Base-by-base conservation (phyloP, 2,797 vertebrate species). In the Macropodus opercularis region DNA sequence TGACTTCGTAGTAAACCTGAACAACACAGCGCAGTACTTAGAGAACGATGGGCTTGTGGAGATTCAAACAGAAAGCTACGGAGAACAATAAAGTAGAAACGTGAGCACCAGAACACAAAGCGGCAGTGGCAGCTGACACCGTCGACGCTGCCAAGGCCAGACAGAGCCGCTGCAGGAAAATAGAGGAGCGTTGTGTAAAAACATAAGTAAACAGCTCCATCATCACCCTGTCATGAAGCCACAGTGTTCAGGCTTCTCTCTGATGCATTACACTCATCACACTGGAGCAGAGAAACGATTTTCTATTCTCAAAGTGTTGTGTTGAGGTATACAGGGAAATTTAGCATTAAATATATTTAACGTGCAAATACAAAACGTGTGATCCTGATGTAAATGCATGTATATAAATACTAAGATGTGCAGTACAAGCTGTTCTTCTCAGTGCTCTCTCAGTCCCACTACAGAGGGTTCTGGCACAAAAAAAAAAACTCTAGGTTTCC, bases 221-320 rank as follows among this genome's bases (percentile, higher is more conserved):
- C 52, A 49, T 14, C 11, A 13, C 4, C 18, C 8, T 0, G 14
- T 52, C 68, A 52, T 10, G 40, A 49, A 21, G 19, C 40, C 44
- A 23, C 13, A 31, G 55, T 23, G 42, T 39, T 35, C 41, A 56
- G 22, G 32, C 14, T 48, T 51, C 40, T 69, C 31, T 59, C 47
- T 61, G 56, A 69, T 63, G 48, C 52, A 57, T 51, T 40, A 32
- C 51, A 46, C 55, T 50, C 40, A 17, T 71, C 50, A 71, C 39
- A 48, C 39, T 2, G 46, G 35, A 18, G 40, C 43, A 17, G 18
- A 7, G 13, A 46, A 47, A 69, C 55, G 44, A 49, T 55, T 36
- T 48, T 72, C 13, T 55, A 46, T 57, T 66, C 46, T 38, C 26
- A 60, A 46, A 40, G 38, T 19, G 12, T 27, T 18, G 57, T 32